Base-by-base conservation (phyloP, 2,888 invertebrate genomes). In the Acanthosepion pharaonis region DNA sequence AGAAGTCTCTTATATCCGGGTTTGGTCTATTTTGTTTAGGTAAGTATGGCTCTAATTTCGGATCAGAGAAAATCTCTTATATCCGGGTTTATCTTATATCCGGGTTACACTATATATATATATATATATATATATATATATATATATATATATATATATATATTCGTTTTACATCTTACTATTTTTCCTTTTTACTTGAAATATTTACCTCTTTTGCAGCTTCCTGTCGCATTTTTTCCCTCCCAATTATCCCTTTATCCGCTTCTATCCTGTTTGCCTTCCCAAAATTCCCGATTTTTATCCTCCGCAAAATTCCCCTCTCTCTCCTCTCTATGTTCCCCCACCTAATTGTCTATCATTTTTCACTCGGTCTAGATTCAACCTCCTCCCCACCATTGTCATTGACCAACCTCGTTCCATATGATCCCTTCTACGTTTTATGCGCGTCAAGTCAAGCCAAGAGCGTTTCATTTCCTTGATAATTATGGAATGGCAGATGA, bases 401-500 rank as follows among this genome's bases (percentile, higher is more conserved):
- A 33, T 78, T n/a, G n/a, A n/a, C 78, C n/a, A n/a, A 11, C n/a
- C 15, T 0, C 78, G n/a, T 78, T n/a, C 78, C 15, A 78, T 78
- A 33, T n/a, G 78, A 78, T n/a, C 78, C n/a, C 15, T 78, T n/a
- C 28, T n/a, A 4, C 78, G 0, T 28, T 3, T n/a, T n/a, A 15
- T 8, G 4, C 28, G 9, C 18, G n/a, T 78, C 78, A 18, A 78
- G 78, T 78, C 78, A 33, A 33, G n/a, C 78, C n/a, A 15, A 33
- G 78, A 78, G 78, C n/a, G 78, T 78, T n/a, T 78, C 78, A n/a
- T 78, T 78, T 78, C 78, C 78, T 11, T n/a, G 78, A n/a, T 78
- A 78, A 78, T 78, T 78, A 78, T 78, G 11, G 78, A 78, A 78
- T n/a, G n/a, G n/a, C 78, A 78, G n/a, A 78, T 78, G 78, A n/a